Evolutionary conservation across 2,113 vertebrate genomes (phyloP), one percentile per base, ranked within the genome.

Genomic region (Aramus guarauna): DNA sequence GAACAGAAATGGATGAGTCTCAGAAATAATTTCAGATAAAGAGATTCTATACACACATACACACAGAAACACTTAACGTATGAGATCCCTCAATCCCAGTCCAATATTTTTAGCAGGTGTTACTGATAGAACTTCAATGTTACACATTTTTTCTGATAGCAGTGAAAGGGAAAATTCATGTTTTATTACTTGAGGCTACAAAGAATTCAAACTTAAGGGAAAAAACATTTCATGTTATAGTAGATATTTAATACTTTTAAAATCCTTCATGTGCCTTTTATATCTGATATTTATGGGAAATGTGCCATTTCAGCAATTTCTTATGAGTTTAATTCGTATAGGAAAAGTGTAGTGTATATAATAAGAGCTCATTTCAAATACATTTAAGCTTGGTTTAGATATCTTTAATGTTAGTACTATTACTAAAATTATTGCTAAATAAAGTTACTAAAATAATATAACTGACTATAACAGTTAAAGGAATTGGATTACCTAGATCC

Each of bases 101-200:
- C 88, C 94, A 96, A 93, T 97, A 96, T 95, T 96, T 96, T 96
- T 93, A 96, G 85, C 85, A 96, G 62, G 73, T 96, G 77, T 96
- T 96, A 72, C 84, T 85, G 80, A 63, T 89, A 95, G 80, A 95
- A 85, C 75, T 93, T 94, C 43, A 24, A 8, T 90, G 96, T 95
- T 96, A 94, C 53, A 85, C 18, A 3, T 59, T 79, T 95, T 91
- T 89, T 71, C 59, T 84, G 68, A 81, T 96, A 92, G 37, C 63
- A 74, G 47, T 50, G 75, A 90, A 94, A 90, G 59, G 72, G 67
- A 85, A 93, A 95, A 95, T 74, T 94, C n/a, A 55, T 88, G 81
- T 96, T 84, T 19, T 88, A 85, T 93, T 85, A 92, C 96, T 96
- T 90, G 71, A 90, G 93, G 92, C 85, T 92, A 90, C 63, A 93